Base-by-base conservation (phyloP, 1,140 invertebrate species). In the Caenorhabditis brenneri region DNA sequence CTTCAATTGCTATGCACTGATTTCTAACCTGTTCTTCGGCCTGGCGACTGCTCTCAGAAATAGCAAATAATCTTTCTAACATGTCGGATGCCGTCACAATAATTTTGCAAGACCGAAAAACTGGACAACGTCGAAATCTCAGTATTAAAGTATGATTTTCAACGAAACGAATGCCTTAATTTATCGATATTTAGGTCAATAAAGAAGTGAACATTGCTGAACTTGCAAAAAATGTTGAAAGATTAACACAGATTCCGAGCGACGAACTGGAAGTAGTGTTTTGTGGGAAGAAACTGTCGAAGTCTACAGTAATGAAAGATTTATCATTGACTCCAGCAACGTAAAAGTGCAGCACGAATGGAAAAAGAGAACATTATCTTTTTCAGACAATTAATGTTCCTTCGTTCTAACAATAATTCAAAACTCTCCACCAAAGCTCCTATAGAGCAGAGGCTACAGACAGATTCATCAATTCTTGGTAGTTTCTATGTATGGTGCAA, bases 401-500 rank as follows among this genome's bases (percentile, higher is more conserved):
- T 74, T 22, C 65, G 65, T 22, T 36, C 65, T n/a, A 51, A 65
- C 42, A 74, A 46, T 42, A 5, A 2, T 2, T 15, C 24, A 7
- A 4, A 19, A 2, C 2, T 19, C 22, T 24, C 36, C 22, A 24
- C 5, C 22, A 46, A 7, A 22, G 29, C 19, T 12, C 19, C 36
- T 7, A 22, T 3, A 27, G 6, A 2, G 7, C 46, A 31, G 6
- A 15, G 19, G 5, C 15, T 24, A 51, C 31, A 2, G 15, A 48
- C 60, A 7, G 81, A 69, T 29, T 12, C 81, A 2, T 39, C 55
- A 29, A 51, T 74, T 74, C 16, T 86, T 12, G 81, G 81, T 19
- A 86, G 84, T 19, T 86, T 86, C 48, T 83, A 83, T 53, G 83
- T 84, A 10, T 86, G 82, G 81, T 86, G 84, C 53, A 86, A 86